Evolutionary conservation across 1,140 invertebrate genomes (phyloP), one percentile per base, ranked within the genome.

Genomic region (Bombus superbus): DNA sequence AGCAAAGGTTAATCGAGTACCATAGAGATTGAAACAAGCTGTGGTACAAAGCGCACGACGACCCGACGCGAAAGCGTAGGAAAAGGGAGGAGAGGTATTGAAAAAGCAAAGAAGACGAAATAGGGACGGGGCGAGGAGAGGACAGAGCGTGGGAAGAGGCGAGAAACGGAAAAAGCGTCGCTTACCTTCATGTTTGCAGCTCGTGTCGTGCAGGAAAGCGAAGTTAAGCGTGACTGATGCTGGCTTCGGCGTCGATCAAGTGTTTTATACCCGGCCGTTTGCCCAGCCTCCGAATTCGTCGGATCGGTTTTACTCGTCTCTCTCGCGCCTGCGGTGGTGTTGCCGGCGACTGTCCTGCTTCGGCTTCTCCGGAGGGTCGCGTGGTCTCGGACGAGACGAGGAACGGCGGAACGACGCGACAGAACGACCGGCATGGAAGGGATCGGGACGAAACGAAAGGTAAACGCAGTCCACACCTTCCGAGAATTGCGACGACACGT

Each of bases 181-280:
- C 86, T 92, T 92, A 92, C 92, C 92, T 93, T 93, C 92, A 92
- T 93, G 82, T 88, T 84, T 32, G 81, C 40, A 79, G 40, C 25
- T 69, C 32, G 86, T 82, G 83, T 84, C 77, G 80, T 38, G 74
- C 66, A 77, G 68, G 81, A 83, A 73, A 86, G 81, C 76, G 73
- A 75, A 86, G 85, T 86, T 92, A 83, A 72, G 72, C 64, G 77
- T 85, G 85, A 92, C 91, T 92, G 92, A 93, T 91, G 89, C 87
- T 88, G 81, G 15, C 74, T 64, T 57, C 73, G 68, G 15, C 44
- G 42, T 11, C 72, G 91, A 86, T 91, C 87, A 86, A 78, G 86
- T 81, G 87, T 75, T 92, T 92, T 93, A 92, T 92, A 92, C 86
- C 80, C 81, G 42, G 35, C 73, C 86, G 78, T 77, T 76, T 90